phyloP scores from a whole-genome alignment of 2,797 vertebrate genomes.

The Garrulus glandarius region DNA sequence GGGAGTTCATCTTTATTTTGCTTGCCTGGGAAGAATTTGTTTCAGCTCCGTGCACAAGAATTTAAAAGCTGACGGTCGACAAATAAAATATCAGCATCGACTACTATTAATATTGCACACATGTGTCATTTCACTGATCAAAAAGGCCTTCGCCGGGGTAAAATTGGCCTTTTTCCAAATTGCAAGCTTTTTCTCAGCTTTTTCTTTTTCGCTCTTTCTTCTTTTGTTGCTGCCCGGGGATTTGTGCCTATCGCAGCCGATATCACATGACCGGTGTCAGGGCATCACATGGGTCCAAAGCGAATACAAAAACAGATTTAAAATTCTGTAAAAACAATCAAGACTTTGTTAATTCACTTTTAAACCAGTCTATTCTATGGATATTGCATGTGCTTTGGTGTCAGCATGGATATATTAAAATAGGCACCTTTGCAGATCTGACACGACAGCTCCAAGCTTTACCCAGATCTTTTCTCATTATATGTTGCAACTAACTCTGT shows the following conservation, averaged over 20 bases:
- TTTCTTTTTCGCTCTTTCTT: conserved; percentile 79
- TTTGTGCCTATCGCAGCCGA: conserved; percentile 80
- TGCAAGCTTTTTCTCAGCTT: conserved; percentile 80
- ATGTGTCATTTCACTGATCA: conserved; percentile 86
- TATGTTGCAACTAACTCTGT: background rate
- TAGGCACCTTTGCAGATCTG: background rate
- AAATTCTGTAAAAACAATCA: conserved; percentile 75
- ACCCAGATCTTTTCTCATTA: background rate
- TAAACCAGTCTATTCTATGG: background rate
- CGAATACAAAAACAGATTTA: conserved; percentile 76
- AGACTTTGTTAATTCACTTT: conserved; percentile 69
- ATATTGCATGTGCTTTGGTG: background rate
- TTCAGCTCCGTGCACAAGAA: conserved; percentile 57
- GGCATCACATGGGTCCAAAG: conserved; percentile 80
- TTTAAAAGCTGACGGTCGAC: conserved; percentile 62
- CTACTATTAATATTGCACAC: conserved; percentile 87
- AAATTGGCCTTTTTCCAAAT: conserved; percentile 79
- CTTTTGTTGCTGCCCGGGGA: conserved; percentile 82
- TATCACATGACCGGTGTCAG: conserved; percentile 81
- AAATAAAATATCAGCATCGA: conserved; percentile 83
- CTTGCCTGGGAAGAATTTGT: conserved; percentile 47
- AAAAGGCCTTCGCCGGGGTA: conserved; percentile 73
- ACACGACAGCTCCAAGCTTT: conserved; percentile 19
- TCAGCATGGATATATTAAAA: background rate
- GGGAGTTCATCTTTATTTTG: conserved; percentile 61